Evolutionary conservation across 2,113 vertebrate species (phyloP), one percentile per base, ranked within the genome.

Genomic region (Oncorhynchus keta): DNA sequence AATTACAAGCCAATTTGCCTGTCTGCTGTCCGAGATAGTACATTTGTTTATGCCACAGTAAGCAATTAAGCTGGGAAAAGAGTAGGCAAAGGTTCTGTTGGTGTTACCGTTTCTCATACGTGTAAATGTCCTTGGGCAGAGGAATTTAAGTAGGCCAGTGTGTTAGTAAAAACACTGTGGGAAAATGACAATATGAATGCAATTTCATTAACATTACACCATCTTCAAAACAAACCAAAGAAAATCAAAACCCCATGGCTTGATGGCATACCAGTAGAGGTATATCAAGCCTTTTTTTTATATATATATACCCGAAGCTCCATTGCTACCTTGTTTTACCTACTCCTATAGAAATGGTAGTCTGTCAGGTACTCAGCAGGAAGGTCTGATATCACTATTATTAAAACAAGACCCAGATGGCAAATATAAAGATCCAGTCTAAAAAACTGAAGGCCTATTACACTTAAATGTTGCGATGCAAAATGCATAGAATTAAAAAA

Each of bases 1-100:
- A 76, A 81, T 81, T 74, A 77, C 20, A 51, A 62, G 65, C 67
- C 70, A 62, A 71, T 81, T 39, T 74, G 72, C 71, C 72, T 59
- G 75, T 77, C 76, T 61, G 64, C 72, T 59, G 75, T 72, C 76
- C 76, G 64, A 68, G 69, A 70, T 51, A 55, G 69, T 64, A 64
- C 45, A 26, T 66, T 73, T 70, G 80, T 79, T 79, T 69, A 79
- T 68, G 45, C 66, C 65, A 16, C 13, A 24, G 48, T 75, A 71
- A 65, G 70, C 51, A 79, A 74, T 74, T 57, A 72, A 61, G 55
- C 67, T 20, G 9, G 20, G 51, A 22, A 66, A 26, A 67, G 66
- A 72, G 16, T 55, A 45, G 5, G 39, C 68, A 76, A 73, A 84
- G 72, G 74, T 67, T 72, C 51, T 51, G 59, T 81, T 72, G 51